Percentiles rank a stretch among this genome's conserved stretches.
These are phyloP conservation scores for Paralichthys olivaceus DNA, from an alignment of 2,113 vertebrate species.

Conservation along the genomic window DNA sequence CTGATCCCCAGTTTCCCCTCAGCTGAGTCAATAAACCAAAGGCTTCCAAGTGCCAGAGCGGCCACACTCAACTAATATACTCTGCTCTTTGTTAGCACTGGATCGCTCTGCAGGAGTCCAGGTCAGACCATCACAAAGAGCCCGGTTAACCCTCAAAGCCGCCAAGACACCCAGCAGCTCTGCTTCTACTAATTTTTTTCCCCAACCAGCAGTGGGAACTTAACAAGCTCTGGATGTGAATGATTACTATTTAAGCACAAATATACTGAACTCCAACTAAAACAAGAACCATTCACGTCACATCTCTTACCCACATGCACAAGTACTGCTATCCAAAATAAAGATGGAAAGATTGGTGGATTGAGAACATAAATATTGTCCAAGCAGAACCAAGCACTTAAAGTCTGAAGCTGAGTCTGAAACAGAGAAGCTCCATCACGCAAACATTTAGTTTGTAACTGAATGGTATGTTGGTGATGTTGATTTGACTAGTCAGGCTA, in stretches of 20 bases:
- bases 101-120: constrained; percentile 22
- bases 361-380: neutral
- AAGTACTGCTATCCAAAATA: no score
- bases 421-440: neutral
- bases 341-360: neutral
- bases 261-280: neutral
- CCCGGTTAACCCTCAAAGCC: neutral
- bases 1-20: constrained; percentile 20
- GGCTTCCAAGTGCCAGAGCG: constrained; percentile 27
- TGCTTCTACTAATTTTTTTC: constrained; percentile 26
- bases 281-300: neutral
- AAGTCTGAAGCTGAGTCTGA: neutral
- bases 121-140: constrained; percentile 17
- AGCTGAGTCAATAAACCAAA: constrained; percentile 51
- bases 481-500: neutral
- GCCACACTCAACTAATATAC: constrained; percentile 28
- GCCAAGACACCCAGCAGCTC: constrained; percentile 20
- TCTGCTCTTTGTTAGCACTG: constrained; percentile 26
- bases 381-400: no score
- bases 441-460: no score
- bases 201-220: neutral
- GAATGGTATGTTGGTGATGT: neutral
- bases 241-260: neutral
- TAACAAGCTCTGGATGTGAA: neutral
- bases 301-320: no score